Conservation (phyloP, 2,113 vertebrate genomes). For the Morphnarchus princeps region DNA sequence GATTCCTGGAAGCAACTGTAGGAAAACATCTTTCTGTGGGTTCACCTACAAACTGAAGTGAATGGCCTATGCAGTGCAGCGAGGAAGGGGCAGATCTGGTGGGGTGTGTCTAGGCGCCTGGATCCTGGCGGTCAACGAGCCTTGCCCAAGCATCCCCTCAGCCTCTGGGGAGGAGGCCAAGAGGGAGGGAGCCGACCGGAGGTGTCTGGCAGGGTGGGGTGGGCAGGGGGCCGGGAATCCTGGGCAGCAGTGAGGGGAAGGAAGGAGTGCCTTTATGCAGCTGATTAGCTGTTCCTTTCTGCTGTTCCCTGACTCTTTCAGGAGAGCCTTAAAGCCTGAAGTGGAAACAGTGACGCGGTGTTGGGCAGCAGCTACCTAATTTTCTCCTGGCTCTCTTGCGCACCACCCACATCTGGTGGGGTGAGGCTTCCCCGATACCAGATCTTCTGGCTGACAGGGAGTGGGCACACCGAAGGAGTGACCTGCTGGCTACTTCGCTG, state of each 20-base stretch:
- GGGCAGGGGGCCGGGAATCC: neutral
- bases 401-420: neutral
- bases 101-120: neutral
- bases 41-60: neutral
- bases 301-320: neutral
- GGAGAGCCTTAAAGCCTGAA: neutral
- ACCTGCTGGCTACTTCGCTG: neutral
- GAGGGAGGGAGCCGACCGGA: neutral
- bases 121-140: neutral
- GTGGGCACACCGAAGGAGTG: neutral
- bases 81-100: neutral
- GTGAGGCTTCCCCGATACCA: neutral
- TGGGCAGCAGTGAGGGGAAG: neutral
- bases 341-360: neutral
- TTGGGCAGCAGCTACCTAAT: neutral
- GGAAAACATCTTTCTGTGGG: neutral
- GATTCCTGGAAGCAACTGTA: neutral
- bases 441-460: neutral
- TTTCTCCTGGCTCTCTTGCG: neutral
- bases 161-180: neutral
- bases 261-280: neutral
- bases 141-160: neutral
- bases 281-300: neutral
- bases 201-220: neutral
- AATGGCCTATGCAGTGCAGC: fast-evolving